These are phyloP conservation scores for Drosophila repletoides DNA, from an alignment of 1,140 invertebrate species.

Conservation along the genomic window DNA sequence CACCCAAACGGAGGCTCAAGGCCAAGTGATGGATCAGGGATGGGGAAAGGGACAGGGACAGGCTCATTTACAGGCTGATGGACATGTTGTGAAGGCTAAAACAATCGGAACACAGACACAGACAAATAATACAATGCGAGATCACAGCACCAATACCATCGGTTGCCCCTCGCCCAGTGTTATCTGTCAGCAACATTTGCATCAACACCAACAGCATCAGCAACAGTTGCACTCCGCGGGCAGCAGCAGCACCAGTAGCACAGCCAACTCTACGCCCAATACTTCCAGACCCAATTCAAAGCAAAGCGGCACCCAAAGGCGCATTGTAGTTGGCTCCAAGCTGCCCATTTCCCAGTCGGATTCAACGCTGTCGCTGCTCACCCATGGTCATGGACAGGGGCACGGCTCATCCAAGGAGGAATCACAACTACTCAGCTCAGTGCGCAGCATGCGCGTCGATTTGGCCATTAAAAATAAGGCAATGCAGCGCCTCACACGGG, in stretches of 20 bases:
- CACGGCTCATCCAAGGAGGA: conserved; percentile 85
- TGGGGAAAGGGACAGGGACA: neutral
- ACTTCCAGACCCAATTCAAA: conserved; percentile 79
- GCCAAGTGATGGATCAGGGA: neutral
- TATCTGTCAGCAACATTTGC: conserved; percentile 51
- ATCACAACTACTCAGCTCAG: conserved; percentile 89
- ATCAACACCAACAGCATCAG: conserved; percentile 62
- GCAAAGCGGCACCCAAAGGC: conserved; percentile 63
- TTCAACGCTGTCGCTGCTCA: conserved; percentile 67
- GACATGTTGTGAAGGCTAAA: neutral
- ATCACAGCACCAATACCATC: conserved; percentile 78
- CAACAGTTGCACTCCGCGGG: conserved; percentile 81
- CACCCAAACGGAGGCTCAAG: conserved; percentile 71
- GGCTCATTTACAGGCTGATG: neutral
- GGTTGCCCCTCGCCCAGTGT: conserved; percentile 64
- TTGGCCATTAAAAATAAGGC: conserved; percentile 88
- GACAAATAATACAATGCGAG: conserved; percentile 43
- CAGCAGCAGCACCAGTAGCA: conserved; percentile 83
- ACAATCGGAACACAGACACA: conserved; percentile 44
- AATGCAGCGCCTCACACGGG: conserved; percentile 87
- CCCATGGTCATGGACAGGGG: conserved; percentile 22
- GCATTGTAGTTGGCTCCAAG: conserved; percentile 52
- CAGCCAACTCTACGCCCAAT: conserved; percentile 83
- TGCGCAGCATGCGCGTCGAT: conserved; percentile 89
- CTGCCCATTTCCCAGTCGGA: conserved; percentile 79